These are phyloP conservation scores for Pterostichus niger DNA, from an alignment of 2,888 invertebrate species.

Conservation along the genomic window DNA sequence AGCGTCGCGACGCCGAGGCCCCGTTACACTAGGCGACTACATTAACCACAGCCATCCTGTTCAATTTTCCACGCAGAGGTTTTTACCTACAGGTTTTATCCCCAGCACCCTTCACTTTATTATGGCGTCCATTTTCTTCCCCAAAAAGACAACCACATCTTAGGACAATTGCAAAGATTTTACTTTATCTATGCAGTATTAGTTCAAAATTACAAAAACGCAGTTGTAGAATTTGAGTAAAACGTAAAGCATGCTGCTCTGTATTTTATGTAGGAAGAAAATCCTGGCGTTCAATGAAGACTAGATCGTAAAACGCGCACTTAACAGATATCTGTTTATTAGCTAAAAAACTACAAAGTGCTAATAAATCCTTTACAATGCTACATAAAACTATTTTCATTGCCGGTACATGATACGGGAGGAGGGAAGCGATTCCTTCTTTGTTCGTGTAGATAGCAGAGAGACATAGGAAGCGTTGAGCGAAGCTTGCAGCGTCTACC, in stretches of 20 bases:
- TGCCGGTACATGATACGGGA: conserved; percentile 47
- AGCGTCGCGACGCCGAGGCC: conserved; percentile 20
- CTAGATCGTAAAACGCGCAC: conserved; percentile 18
- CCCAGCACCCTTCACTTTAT: conserved; percentile 19
- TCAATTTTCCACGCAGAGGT: conserved; percentile 37
- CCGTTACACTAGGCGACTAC: conserved; percentile 7
- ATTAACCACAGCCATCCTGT: conserved; percentile 53
- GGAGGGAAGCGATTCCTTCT: conserved; percentile 34
- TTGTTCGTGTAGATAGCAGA: conserved; percentile 49
- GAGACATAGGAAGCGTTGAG: not conserved
- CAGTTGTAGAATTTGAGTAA: no score
- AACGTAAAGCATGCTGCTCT: no score
- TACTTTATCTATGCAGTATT: no score
- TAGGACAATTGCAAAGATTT: no score
- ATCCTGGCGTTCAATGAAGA: conserved; percentile 9
- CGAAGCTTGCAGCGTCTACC: conserved; percentile 17
- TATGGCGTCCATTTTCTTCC: conserved; percentile 12
- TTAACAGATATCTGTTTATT: conserved; percentile 52
- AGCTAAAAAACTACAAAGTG: conserved; percentile 46
- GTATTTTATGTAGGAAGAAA: no score
- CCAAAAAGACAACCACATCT: not conserved
- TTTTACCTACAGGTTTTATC: conserved; percentile 43
- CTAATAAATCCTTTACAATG: conserved; percentile 60
- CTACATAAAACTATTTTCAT: conserved; percentile 63
- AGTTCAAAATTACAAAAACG: no score